A percentile compares a stretch with the other conserved stretches of the same genome.
Evolutionary conservation across 1,140 invertebrate species (phyloP).

Genomic region (Zeugodacus cucurbitae): DNA sequence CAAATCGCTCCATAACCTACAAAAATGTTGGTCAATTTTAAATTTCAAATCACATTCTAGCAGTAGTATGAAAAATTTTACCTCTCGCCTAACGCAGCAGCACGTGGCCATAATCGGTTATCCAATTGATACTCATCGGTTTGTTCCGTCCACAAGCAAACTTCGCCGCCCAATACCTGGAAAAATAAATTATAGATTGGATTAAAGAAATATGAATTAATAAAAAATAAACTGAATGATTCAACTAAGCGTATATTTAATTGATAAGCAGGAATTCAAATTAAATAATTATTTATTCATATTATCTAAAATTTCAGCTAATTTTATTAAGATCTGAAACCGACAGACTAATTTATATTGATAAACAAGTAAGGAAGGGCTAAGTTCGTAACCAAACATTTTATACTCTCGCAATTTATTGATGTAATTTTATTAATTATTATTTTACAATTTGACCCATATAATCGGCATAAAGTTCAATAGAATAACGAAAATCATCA

Average conservation of each 20-base stretch:
- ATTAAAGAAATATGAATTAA: neutral
- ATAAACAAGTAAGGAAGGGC: no score
- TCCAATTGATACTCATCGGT: constrained; percentile 71
- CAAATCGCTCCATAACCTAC: constrained; percentile 63
- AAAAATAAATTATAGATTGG: neutral
- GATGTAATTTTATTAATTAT: no score
- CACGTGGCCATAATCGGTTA: constrained; percentile 77
- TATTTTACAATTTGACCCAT: no score
- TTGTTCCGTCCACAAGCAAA: constrained; percentile 78
- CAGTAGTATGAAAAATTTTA: neutral
- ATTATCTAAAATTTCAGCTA: no score
- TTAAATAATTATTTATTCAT: no score
- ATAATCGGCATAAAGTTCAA: no score
- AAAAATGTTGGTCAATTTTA: neutral
- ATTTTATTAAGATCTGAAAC: no score
- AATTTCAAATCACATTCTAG: neutral
- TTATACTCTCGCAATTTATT: no score
- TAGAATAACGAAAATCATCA: no score
- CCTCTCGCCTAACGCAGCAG: constrained; percentile 74
- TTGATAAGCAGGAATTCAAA: no score
- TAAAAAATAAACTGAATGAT: neutral
- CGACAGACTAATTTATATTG: no score
- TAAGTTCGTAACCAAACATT: no score
- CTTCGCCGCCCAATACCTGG: constrained; percentile 74
- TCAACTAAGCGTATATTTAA: neutral